phyloP scores from a whole-genome alignment of 2,113 vertebrate species.

The Orientallactaga bullata region DNA sequence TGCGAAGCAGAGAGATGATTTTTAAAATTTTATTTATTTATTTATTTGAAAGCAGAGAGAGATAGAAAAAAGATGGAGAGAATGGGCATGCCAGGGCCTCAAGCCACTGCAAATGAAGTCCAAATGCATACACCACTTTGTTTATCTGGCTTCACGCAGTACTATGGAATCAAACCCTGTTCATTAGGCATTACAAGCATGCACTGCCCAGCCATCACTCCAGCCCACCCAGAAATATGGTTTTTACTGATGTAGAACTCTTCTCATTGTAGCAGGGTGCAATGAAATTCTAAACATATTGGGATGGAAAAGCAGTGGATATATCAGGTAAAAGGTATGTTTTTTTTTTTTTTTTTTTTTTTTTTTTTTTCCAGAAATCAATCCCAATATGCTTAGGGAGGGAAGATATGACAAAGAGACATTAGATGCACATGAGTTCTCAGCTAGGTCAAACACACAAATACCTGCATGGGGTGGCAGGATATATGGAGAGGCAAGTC shows the following conservation, averaged over 20 bases:
- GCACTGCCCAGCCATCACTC: too few relatives aligned
- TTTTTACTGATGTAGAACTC: too few relatives aligned
- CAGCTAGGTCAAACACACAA: not conserved
- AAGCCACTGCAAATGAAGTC: too few relatives aligned
- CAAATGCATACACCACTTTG: too few relatives aligned
- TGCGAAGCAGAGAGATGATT: not conserved
- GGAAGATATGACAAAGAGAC: not conserved
- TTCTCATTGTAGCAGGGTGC: too few relatives aligned
- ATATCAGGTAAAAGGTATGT: not conserved
- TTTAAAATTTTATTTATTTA: not conserved
- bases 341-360: not conserved
- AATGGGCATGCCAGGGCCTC: too few relatives aligned
- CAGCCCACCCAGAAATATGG: too few relatives aligned
- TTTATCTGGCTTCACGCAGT: too few relatives aligned
- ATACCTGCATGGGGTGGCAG: fast-evolving
- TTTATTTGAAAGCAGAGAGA: too few relatives aligned
- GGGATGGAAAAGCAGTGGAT: not conserved
- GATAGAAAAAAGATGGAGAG: too few relatives aligned
- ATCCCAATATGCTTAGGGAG: not conserved
- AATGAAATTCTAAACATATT: not conserved
- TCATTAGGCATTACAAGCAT: too few relatives aligned
- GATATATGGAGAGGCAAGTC: not conserved
- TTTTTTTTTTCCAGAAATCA: not conserved
- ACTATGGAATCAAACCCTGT: too few relatives aligned
- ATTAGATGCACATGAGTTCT: not conserved